Percentiles rank a stretch among this genome's conserved stretches.
Evolutionary conservation across 2,888 invertebrate species (phyloP).

Genomic region (Corbicula japonica): DNA sequence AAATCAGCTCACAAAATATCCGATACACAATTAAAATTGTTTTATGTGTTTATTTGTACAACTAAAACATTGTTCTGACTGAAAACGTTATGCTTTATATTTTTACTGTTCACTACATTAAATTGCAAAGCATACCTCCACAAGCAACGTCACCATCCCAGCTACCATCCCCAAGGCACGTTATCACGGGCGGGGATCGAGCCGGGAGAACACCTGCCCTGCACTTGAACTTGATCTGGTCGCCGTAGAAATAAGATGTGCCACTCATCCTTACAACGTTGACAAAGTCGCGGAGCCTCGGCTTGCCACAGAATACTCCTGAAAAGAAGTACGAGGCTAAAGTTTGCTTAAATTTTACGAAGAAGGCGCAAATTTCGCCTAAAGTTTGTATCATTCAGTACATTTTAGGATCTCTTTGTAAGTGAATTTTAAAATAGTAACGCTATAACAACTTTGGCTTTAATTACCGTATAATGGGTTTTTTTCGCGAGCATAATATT

Average conservation of each 20-base stretch:
- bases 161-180: conserved; percentile 88
- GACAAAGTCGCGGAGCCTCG: conserved; percentile 71
- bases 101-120: neutral
- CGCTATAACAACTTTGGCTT: no score
- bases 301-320: conserved; percentile 83
- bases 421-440: no score
- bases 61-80: neutral
- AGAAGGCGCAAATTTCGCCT: no score
- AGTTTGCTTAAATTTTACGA: no score
- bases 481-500: no score
- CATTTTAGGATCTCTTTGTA: no score
- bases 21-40: neutral
- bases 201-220: conserved; percentile 79
- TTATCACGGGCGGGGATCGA: conserved; percentile 76
- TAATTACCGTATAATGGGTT: no score
- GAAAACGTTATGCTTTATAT: neutral
- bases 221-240: conserved; percentile 80
- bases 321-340: no score
- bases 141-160: conserved; percentile 88
- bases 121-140: conserved; percentile 74
- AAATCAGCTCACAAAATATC: neutral
- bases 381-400: no score
- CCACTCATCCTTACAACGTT: conserved; percentile 78
- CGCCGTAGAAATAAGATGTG: conserved; percentile 76
- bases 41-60: neutral